Conservation (phyloP, 2,797 vertebrate genomes). For the Tenualosa thibaudeaui region DNA sequence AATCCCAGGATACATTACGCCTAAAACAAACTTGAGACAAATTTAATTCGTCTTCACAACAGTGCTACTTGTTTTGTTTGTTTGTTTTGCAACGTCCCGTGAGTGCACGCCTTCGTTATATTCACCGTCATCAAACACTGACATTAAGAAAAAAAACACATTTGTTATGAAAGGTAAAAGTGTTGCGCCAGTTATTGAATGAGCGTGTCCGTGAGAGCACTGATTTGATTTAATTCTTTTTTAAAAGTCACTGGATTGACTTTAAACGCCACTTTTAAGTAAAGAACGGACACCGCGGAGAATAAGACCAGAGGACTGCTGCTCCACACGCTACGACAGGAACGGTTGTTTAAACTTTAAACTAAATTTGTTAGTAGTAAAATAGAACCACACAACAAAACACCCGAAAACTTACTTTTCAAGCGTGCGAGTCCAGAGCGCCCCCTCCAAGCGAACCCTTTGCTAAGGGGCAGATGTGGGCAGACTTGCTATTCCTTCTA, state of each 20-base stretch:
- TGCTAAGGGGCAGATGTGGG: neutral
- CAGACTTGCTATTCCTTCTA: constrained; percentile 3
- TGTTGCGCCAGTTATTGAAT: neutral
- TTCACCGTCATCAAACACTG: neutral
- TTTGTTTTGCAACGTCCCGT: too few species aligned
- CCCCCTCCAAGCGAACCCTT: neutral
- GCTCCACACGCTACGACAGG: neutral
- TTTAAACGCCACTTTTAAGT: neutral
- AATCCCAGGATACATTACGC: neutral
- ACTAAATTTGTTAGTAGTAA: neutral
- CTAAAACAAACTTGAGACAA: neutral
- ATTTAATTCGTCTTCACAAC: neutral
- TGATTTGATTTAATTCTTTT: neutral
- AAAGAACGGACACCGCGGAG: neutral
- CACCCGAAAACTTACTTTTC: neutral
- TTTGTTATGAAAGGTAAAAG: too few species aligned
- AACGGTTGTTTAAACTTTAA: neutral
- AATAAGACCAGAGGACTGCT: neutral
- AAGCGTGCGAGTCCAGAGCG: neutral
- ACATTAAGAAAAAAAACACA: neutral
- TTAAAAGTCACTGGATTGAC: neutral
- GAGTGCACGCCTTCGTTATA: neutral
- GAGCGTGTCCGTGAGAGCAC: neutral
- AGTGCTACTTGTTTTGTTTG: neutral
- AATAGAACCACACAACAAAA: neutral